Percentiles rank a stretch among this genome's conserved stretches.
These are phyloP conservation scores for Apodemia zela DNA, from an alignment of 2,888 invertebrate genomes.

Conservation along the genomic window DNA sequence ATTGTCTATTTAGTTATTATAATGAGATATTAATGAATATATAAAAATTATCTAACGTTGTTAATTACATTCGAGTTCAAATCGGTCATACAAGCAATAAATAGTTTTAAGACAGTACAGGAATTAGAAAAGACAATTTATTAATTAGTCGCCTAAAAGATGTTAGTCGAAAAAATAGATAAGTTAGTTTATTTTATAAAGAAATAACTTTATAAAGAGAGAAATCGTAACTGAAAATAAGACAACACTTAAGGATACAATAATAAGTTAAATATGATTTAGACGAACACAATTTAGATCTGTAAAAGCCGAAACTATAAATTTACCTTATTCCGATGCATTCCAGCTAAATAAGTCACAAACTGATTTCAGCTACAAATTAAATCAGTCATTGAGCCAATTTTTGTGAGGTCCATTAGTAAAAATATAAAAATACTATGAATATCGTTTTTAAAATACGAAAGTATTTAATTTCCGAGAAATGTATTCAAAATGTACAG, in stretches of 20 bases:
- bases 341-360: slow-evolving; percentile 1
- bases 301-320: slow-evolving; percentile 13
- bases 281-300: slow-evolving; percentile 17
- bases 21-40: background rate
- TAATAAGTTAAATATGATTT: background rate
- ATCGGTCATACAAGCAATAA: slow-evolving; percentile 4
- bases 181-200: background rate
- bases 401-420: no score
- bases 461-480: no score
- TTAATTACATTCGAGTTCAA: background rate
- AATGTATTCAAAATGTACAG: no score
- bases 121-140: background rate
- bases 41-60: background rate
- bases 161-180: slow-evolving; percentile 5
- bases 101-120: background rate
- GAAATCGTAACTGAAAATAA: background rate
- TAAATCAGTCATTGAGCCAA: background rate
- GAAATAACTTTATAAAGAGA: background rate
- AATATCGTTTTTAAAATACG: no score
- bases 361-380: background rate
- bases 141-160: slow-evolving; percentile 6
- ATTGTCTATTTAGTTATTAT: background rate
- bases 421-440: no score
- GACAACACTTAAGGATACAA: background rate
- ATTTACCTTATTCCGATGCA: slow-evolving; percentile 19